phyloP scores from a whole-genome alignment of 2,113 vertebrate species.

The Piaya cayana region DNA sequence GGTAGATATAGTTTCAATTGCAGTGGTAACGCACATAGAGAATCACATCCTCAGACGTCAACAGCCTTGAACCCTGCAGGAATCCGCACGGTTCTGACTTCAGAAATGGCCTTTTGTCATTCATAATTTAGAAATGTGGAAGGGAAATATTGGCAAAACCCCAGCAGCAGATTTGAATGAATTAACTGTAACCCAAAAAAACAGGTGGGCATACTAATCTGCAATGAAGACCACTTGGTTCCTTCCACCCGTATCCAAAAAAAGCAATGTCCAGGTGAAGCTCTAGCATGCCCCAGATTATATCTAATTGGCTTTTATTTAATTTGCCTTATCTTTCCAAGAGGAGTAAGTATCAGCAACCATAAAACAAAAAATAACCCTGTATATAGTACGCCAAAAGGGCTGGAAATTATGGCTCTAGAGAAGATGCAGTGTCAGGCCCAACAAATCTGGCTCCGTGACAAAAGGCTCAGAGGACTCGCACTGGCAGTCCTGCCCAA shows the following conservation, averaged over 20 bases:
- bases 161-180: background rate
- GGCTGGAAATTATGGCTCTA: background rate
- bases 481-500: background rate
- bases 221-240: background rate
- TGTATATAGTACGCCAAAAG: background rate
- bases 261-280: background rate
- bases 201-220: background rate
- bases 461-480: background rate
- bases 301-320: background rate
- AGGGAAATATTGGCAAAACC: background rate
- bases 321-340: background rate
- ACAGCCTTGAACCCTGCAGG: background rate
- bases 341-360: rapidly evolving
- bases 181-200: background rate
- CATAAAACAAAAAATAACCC: background rate
- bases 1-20: rapidly evolving
- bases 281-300: background rate
- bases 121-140: background rate
- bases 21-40: rapidly evolving
- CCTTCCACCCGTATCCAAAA: background rate
- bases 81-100: background rate
- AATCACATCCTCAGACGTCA: background rate
- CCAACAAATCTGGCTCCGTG: background rate
- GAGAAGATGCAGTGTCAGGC: background rate
- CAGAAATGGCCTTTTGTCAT: background rate